Evolutionary conservation across 1,140 invertebrate genomes (phyloP).

Genomic region (Panulirus ornatus): DNA sequence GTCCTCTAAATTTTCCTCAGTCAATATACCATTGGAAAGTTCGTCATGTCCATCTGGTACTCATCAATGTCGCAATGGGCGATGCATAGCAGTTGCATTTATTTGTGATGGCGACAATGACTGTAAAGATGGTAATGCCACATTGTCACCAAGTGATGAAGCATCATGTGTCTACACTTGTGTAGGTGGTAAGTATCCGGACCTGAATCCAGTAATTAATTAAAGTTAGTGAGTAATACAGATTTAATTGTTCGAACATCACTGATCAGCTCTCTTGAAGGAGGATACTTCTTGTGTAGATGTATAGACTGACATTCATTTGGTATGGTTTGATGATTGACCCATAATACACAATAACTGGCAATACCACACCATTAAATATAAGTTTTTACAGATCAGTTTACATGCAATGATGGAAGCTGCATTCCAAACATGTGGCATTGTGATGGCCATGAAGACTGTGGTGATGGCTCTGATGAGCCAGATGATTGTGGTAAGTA

Average conservation of each 20-base stretch:
- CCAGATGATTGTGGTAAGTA: constrained; percentile 62
- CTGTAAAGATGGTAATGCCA: constrained; percentile 78
- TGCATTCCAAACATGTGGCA: constrained; percentile 70
- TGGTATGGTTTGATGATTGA: too few species aligned
- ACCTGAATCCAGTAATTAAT: neutral
- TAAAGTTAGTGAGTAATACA: too few species aligned
- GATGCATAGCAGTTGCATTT: constrained; percentile 75
- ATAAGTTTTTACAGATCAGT: constrained; percentile 39
- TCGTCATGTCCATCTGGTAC: constrained; percentile 68
- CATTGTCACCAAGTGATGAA: constrained; percentile 80
- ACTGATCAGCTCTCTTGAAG: too few species aligned
- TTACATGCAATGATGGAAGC: constrained; percentile 58
- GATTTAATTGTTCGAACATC: too few species aligned
- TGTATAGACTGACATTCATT: too few species aligned
- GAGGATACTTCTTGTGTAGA: too few species aligned
- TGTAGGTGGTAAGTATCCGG: constrained; percentile 77
- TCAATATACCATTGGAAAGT: constrained; percentile 31
- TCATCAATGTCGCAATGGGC: constrained; percentile 76
- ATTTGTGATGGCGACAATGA: constrained; percentile 78
- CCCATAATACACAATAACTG: too few species aligned
- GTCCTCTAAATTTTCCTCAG: constrained; percentile 9
- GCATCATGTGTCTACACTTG: constrained; percentile 80
- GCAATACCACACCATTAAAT: too few species aligned
- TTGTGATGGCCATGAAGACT: constrained; percentile 81
- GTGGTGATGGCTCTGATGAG: constrained; percentile 81